Evolutionary conservation across 2,888 invertebrate genomes (phyloP).

Genomic region (Hyposoter didymator): DNA sequence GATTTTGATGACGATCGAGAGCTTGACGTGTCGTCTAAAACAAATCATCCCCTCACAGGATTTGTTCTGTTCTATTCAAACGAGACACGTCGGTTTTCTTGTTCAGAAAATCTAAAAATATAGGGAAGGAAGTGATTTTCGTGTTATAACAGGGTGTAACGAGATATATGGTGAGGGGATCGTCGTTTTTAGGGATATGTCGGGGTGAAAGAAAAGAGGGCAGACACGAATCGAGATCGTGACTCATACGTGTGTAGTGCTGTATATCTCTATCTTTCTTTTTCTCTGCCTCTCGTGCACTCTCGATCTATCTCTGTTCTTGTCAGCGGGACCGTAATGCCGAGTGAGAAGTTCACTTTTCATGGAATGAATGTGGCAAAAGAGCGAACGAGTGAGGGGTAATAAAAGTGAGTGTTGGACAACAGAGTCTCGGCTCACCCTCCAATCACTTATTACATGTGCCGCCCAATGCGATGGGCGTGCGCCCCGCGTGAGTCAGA

Average conservation of each 20-base stretch:
- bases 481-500: constrained; percentile 66
- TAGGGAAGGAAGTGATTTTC: constrained; percentile 45
- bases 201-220: constrained; percentile 48
- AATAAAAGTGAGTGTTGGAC: constrained; percentile 61
- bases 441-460: constrained; percentile 67
- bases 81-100: neutral
- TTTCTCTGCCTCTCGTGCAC: constrained; percentile 55
- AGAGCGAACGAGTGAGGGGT: constrained; percentile 46
- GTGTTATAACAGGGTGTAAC: constrained; percentile 49
- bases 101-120: constrained; percentile 6
- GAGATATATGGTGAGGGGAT: constrained; percentile 50
- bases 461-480: constrained; percentile 61
- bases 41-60: neutral
- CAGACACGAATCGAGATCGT: constrained; percentile 60
- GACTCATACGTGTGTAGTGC: constrained; percentile 52
- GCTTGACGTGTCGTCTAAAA: neutral
- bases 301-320: constrained; percentile 66
- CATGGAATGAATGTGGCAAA: constrained; percentile 45
- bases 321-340: constrained; percentile 59
- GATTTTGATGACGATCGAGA: neutral
- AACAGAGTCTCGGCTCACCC: constrained; percentile 61
- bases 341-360: constrained; percentile 49
- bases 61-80: neutral
- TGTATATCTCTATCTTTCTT: constrained; percentile 36
- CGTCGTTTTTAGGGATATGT: constrained; percentile 42